phyloP scores from a whole-genome alignment of 2,888 invertebrate genomes.

The Pilophorus perplexus region DNA sequence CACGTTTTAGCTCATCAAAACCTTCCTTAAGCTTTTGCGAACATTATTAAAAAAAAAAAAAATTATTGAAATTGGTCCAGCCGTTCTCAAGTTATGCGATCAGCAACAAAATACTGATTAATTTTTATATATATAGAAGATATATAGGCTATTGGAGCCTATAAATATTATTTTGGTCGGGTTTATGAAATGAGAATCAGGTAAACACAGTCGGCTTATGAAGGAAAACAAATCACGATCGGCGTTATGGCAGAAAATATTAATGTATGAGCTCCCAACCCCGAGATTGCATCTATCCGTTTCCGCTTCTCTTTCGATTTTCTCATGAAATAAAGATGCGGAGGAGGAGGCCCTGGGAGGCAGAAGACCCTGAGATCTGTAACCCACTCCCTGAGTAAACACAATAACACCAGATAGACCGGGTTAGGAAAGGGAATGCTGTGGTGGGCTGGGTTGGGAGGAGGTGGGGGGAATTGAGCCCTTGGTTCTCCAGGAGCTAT shows the following conservation, averaged over 20 bases:
- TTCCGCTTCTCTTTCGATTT: slow-evolving; percentile 9
- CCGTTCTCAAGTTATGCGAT: too few species aligned
- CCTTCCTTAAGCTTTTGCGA: too few species aligned
- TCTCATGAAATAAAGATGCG: slow-evolving; percentile 26
- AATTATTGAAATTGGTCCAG: too few species aligned
- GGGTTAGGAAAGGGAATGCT: not conserved
- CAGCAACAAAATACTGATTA: too few species aligned
- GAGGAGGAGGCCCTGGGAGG: not conserved
- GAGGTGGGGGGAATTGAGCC: not conserved
- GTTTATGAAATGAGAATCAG: too few species aligned
- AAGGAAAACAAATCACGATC: too few species aligned
- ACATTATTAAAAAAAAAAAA: too few species aligned
- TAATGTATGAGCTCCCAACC: slow-evolving; percentile 2
- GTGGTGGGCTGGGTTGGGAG: not conserved
- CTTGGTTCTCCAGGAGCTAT: not conserved
- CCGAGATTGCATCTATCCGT: not conserved
- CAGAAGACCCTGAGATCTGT: not conserved
- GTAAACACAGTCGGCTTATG: too few species aligned
- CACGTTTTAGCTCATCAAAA: too few species aligned
- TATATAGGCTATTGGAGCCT: too few species aligned
- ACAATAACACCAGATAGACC: slow-evolving; percentile 17
- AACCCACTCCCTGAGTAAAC: slow-evolving; percentile 27
- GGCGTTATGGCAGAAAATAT: not conserved
- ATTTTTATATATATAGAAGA: too few species aligned
- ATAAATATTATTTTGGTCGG: too few species aligned